Conservation (phyloP, 2,888 invertebrate genomes). For the Dolomedes plantarius region DNA sequence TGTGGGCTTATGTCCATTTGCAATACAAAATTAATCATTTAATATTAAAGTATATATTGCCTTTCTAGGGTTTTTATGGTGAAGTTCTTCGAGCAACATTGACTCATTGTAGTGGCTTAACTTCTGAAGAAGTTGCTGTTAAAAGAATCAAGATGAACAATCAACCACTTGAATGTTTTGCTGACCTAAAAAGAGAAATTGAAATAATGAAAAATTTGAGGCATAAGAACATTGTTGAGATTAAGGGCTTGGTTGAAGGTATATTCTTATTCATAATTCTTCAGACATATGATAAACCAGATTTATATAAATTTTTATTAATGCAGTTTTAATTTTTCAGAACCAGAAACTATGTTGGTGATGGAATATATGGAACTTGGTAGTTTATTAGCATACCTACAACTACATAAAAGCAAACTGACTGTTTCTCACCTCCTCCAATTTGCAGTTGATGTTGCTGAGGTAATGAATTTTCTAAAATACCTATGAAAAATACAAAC, state of each 20-base stretch:
- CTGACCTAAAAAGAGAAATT: constrained; percentile 90
- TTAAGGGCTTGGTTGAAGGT: constrained; percentile 85
- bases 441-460: constrained; percentile 89
- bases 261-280: background rate
- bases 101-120: constrained; percentile 76
- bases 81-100: constrained; percentile 86
- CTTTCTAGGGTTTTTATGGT: constrained; percentile 87
- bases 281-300: background rate
- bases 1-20: no score
- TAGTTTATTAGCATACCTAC: constrained; percentile 86
- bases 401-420: constrained; percentile 83
- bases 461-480: constrained; percentile 81
- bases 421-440: constrained; percentile 82
- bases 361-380: constrained; percentile 93
- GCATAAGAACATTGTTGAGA: constrained; percentile 92
- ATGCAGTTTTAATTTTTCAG: constrained; percentile 74
- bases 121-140: constrained; percentile 81
- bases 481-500: no score
- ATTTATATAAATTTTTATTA: background rate
- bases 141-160: constrained; percentile 80
- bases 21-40: no score
- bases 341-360: constrained; percentile 85
- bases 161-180: constrained; percentile 72
- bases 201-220: constrained; percentile 90
- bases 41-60: no score